Evolutionary conservation across 2,113 vertebrate species (phyloP).

Genomic region (Pluvialis apricaria): DNA sequence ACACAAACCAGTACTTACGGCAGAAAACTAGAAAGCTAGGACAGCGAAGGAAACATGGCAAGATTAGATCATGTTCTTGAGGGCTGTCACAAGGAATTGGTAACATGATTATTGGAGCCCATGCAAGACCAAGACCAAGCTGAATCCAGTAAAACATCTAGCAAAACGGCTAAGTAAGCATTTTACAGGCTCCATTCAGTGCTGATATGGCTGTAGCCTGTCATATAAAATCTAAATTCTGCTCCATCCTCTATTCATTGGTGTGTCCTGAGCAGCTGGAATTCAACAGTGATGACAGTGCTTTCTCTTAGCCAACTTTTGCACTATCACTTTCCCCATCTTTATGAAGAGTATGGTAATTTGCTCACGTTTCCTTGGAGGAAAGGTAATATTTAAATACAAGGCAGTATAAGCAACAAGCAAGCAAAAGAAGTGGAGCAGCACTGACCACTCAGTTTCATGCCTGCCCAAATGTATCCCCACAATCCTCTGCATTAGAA

Average conservation of each 20-base stretch:
- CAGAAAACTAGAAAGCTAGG: neutral
- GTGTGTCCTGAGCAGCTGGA: conserved; percentile 35
- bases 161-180: neutral
- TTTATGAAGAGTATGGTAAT: neutral
- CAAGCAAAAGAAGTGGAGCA: neutral
- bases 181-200: conserved; percentile 15
- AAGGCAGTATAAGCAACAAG: neutral
- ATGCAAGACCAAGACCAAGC: conserved; percentile 22
- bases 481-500: neutral
- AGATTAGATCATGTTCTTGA: neutral
- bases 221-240: conserved; percentile 22
- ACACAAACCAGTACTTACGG: neutral
- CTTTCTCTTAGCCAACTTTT: conserved; percentile 25
- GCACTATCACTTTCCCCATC: neutral
- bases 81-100: neutral
- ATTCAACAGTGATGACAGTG: conserved; percentile 40
- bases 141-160: conserved; percentile 10
- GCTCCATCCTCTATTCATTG: conserved; percentile 38
- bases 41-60: neutral
- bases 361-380: neutral
- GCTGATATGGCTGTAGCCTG: conserved; percentile 24
- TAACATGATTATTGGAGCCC: neutral
- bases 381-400: neutral
- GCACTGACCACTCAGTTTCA: neutral
- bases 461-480: neutral